Percentiles rank a stretch among this genome's conserved stretches.
These are phyloP conservation scores for Trematocara stigmaticum DNA, from an alignment of 2,113 vertebrate species.

Conservation along the genomic window DNA sequence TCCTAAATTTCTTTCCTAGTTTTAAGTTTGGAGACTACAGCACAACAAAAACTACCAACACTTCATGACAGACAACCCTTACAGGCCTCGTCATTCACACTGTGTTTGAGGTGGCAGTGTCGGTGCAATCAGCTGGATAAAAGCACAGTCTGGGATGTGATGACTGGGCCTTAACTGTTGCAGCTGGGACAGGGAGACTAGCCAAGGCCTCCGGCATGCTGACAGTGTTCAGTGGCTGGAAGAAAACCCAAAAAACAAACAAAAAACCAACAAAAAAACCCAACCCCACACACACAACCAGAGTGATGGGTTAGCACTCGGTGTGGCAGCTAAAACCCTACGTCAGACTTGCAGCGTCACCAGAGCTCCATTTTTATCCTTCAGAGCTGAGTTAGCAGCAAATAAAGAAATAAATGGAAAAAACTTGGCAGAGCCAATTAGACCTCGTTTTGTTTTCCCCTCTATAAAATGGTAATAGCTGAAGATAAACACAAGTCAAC, in stretches of 20 bases:
- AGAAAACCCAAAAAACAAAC: not conserved
- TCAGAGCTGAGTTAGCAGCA: not conserved
- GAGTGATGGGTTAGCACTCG: not conserved
- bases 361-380: not conserved
- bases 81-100: not conserved
- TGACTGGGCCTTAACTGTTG: not conserved
- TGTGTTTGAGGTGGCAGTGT: not conserved
- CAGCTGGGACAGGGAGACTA: not conserved
- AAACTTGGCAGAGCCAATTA: not conserved
- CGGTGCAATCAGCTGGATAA: not conserved
- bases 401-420: not conserved
- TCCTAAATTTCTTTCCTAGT: not conserved
- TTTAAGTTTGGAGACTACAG: not conserved
- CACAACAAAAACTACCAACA: not conserved
- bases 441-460: not conserved
- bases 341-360: not conserved
- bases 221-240: not conserved
- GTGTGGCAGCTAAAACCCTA: not conserved
- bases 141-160: not conserved
- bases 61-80: not conserved
- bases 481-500: not conserved
- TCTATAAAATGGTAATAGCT: not conserved
- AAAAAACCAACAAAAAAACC: fast-evolving
- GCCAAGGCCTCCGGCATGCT: not conserved
- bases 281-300: not conserved